Evolutionary conservation across 2,797 vertebrate genomes (phyloP).

Genomic region (Moxostoma hubbsi): DNA sequence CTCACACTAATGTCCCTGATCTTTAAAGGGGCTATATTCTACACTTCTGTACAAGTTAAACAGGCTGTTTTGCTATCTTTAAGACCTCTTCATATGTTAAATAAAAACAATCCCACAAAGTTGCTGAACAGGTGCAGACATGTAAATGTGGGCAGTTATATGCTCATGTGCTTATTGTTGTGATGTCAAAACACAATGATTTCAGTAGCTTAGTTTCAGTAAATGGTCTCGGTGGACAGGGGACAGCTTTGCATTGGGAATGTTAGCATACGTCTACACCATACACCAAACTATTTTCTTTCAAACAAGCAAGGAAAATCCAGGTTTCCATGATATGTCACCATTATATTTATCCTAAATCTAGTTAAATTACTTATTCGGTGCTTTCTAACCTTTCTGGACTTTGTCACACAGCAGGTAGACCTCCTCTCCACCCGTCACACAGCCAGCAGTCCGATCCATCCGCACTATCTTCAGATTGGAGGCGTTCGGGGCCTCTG

Average conservation of each 20-base stretch:
- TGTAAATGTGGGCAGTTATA: background rate
- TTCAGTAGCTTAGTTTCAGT: no score
- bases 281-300: no score
- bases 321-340: no score
- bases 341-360: no score
- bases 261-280: no score
- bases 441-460: slow-evolving; percentile 95
- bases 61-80: background rate
- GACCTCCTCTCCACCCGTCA: slow-evolving; percentile 95
- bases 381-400: slow-evolving; percentile 89
- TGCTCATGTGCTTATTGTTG: no score
- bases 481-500: slow-evolving; percentile 96
- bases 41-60: no score
- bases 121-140: background rate
- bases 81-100: background rate
- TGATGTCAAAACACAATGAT: no score
- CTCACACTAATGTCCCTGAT: background rate
- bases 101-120: background rate
- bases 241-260: no score
- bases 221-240: no score
- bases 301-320: background rate
- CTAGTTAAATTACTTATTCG: no score
- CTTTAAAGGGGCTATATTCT: background rate
- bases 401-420: slow-evolving; percentile 98
- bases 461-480: slow-evolving; percentile 97